These are phyloP conservation scores for Sus cebifrons DNA, from an alignment of 2,797 vertebrate genomes.

Conservation along the genomic window DNA sequence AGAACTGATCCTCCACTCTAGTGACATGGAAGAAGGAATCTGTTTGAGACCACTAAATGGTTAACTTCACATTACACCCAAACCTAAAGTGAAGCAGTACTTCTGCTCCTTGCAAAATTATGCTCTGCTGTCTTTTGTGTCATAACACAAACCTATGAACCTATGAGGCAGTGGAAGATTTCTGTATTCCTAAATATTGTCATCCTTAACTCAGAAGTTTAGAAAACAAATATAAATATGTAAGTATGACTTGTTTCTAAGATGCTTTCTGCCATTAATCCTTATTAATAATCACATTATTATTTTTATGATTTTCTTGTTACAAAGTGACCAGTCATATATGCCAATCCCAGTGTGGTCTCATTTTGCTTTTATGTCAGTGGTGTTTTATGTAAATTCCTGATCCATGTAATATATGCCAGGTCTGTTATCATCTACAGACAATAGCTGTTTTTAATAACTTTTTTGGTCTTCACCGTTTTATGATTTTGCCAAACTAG, in stretches of 20 bases:
- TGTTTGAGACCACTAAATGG: slow-evolving; percentile 47
- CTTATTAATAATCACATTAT: neutral
- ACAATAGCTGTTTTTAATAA: slow-evolving; percentile 64
- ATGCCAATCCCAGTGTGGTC: neutral
- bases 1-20: neutral
- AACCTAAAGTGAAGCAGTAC: neutral
- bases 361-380: slow-evolving; percentile 56
- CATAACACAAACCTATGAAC: neutral
- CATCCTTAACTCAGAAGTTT: slow-evolving; percentile 27
- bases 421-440: slow-evolving; percentile 42
- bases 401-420: neutral
- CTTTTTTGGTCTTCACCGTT: neutral
- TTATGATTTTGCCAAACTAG: slow-evolving; percentile 73
- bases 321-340: slow-evolving; percentile 8
- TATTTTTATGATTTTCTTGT: slow-evolving; percentile 51
- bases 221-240: slow-evolving; percentile 10
- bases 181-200: slow-evolving; percentile 32
- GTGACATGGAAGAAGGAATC: slow-evolving; percentile 11
- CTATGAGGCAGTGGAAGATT: neutral
- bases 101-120: slow-evolving; percentile 57
- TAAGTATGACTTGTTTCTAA: slow-evolving; percentile 49
- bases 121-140: neutral
- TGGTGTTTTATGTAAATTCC: slow-evolving; percentile 16
- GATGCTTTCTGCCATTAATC: slow-evolving; percentile 7
- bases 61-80: slow-evolving; percentile 43